A percentile compares a stretch with the other conserved stretches of the same genome.
phyloP scores from a whole-genome alignment of 2,113 vertebrate species.

The Pseudois nayaur region DNA sequence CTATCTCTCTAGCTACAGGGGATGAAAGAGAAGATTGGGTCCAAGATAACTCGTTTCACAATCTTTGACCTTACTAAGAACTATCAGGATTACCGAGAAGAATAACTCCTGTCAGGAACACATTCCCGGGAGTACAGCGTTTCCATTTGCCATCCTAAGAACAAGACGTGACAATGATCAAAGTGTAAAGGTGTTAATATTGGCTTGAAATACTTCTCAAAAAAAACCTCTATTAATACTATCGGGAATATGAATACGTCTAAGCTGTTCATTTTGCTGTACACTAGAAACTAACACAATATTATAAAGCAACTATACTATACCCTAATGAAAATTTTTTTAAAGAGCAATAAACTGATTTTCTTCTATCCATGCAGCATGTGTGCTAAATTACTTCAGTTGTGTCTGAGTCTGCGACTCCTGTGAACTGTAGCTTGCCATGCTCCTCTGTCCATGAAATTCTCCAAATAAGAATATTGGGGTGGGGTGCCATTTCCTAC shows the following conservation, averaged over 20 bases:
- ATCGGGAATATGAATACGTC: background rate
- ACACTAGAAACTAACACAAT: background rate
- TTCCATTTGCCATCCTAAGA: background rate
- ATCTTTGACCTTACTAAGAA: background rate
- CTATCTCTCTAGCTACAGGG: background rate
- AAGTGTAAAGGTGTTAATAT: background rate
- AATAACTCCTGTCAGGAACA: background rate
- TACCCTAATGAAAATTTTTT: background rate
- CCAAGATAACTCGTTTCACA: background rate
- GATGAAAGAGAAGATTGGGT: background rate
- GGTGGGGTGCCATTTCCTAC: background rate
- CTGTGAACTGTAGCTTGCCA: background rate
- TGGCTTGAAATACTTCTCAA: background rate
- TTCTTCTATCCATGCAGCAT: background rate
- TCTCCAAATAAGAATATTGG: background rate
- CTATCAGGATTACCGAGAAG: background rate
- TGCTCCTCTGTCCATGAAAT: background rate
- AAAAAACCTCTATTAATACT: background rate
- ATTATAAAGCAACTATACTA: background rate
- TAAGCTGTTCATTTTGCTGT: background rate
- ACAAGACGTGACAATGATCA: background rate
- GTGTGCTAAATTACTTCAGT: background rate
- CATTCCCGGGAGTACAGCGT: background rate
- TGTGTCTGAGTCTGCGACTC: background rate
- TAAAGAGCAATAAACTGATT: background rate